Percentiles rank a stretch among this genome's conserved stretches.
Evolutionary conservation across 2,113 vertebrate genomes (phyloP).

Genomic region (Oryzias melastigma): DNA sequence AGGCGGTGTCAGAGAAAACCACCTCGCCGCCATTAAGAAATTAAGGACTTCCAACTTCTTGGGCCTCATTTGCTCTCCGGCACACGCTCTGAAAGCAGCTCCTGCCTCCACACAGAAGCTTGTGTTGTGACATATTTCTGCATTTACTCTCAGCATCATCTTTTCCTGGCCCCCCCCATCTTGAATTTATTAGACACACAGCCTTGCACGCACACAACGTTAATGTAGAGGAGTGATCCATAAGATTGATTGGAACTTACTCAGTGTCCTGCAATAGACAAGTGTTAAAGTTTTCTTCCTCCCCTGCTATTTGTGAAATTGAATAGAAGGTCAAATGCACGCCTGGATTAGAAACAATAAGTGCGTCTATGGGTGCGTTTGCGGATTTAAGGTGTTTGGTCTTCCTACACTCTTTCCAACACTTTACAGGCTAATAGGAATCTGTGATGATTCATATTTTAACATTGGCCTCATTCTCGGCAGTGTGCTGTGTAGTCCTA

Average conservation of each 20-base stretch:
- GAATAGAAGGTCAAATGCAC: slow-evolving; percentile 54
- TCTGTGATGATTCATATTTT: slow-evolving; percentile 13
- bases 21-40: slow-evolving; percentile 64
- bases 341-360: slow-evolving; percentile 48
- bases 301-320: slow-evolving; percentile 59
- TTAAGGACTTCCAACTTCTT: slow-evolving; percentile 33
- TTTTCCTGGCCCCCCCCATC: slow-evolving; percentile 6
- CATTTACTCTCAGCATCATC: slow-evolving; percentile 9
- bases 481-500: too few relatives aligned
- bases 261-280: slow-evolving; percentile 53
- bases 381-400: too few relatives aligned
- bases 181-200: slow-evolving; percentile 24
- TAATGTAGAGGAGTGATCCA: slow-evolving; percentile 40
- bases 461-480: not conserved
- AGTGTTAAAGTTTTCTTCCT: slow-evolving; percentile 51
- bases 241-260: slow-evolving; percentile 56
- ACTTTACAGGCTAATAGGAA: slow-evolving; percentile 25
- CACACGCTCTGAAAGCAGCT: slow-evolving; percentile 22
- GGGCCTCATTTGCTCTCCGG: slow-evolving; percentile 23
- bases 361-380: slow-evolving; percentile 10
- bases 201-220: slow-evolving; percentile 6
- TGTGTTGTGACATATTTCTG: slow-evolving; percentile 11
- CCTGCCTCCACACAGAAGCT: slow-evolving; percentile 6
- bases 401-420: slow-evolving; percentile 20
- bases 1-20: slow-evolving; percentile 66